These are phyloP conservation scores for Melopsittacus undulatus DNA, from an alignment of 2,797 vertebrate genomes.

Conservation along the genomic window DNA sequence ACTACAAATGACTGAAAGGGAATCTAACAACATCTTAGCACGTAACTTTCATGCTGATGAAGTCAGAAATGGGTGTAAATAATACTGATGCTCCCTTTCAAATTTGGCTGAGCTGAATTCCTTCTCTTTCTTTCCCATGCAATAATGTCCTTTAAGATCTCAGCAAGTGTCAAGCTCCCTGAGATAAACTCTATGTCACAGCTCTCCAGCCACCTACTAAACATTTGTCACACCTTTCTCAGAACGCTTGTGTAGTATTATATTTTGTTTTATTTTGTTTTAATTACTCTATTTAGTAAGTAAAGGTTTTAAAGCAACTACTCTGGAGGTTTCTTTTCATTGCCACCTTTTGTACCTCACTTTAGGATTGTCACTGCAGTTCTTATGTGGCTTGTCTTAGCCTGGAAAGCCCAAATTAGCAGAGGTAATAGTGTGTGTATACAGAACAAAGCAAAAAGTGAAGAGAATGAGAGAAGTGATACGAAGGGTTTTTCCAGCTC, in stretches of 20 bases:
- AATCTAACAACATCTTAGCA: not conserved
- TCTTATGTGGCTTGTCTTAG: not conserved
- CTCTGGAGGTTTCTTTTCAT: not conserved
- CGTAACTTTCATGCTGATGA: not conserved
- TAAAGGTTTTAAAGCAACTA: not conserved
- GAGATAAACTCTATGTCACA: not conserved
- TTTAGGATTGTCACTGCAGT: not conserved
- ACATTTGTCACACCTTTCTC: not conserved
- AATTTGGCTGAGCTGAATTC: not conserved
- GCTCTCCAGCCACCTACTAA: not conserved
- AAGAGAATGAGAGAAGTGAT: constrained; percentile 55
- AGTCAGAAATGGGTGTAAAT: not conserved
- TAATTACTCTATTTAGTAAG: not conserved
- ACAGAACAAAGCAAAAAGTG: constrained; percentile 23
- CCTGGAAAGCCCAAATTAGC: not conserved
- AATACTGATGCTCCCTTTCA: not conserved
- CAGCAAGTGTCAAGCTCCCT: not conserved
- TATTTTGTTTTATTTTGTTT: not conserved
- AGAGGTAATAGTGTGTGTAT: not conserved
- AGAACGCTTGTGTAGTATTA: not conserved
- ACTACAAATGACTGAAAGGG: not conserved
- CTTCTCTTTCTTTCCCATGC: not conserved
- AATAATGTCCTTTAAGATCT: not conserved
- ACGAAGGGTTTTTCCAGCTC: constrained; percentile 57
- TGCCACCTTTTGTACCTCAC: not conserved